Percentiles rank a stretch among this genome's conserved stretches.
Evolutionary conservation across 2,888 invertebrate genomes (phyloP).

Genomic region (Escarpia spicata): DNA sequence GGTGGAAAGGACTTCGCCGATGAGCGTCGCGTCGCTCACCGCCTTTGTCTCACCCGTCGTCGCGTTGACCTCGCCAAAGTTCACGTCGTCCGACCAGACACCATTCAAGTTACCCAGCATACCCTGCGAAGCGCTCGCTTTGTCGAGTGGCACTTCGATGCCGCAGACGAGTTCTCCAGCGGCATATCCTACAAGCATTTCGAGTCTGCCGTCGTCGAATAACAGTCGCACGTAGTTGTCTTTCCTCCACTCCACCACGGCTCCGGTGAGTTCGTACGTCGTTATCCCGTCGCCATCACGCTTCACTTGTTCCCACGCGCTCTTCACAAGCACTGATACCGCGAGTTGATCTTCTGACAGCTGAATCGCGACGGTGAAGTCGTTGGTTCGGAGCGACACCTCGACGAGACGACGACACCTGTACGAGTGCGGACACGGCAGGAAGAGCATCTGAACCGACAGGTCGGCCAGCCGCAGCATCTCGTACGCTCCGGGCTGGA

Average conservation of each 20-base stretch:
- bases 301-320: constrained; percentile 29
- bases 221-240: constrained; percentile 40
- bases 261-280: constrained; percentile 21
- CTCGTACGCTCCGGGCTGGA: constrained; percentile 42
- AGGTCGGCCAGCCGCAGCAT: constrained; percentile 36
- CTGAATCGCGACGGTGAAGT: constrained; percentile 35
- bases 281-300: constrained; percentile 28
- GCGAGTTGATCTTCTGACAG: constrained; percentile 30
- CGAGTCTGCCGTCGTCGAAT: constrained; percentile 37
- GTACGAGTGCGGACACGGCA: constrained; percentile 43
- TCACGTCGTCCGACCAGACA: constrained; percentile 46
- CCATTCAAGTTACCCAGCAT: constrained; percentile 46
- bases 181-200: constrained; percentile 35
- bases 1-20: not conserved
- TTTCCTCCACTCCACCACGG: constrained; percentile 40
- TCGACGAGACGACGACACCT: constrained; percentile 44
- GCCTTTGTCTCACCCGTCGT: not conserved
- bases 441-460: constrained; percentile 44
- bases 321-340: constrained; percentile 27
- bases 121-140: constrained; percentile 37
- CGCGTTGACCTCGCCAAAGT: constrained; percentile 19
- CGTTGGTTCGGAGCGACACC: constrained; percentile 38
- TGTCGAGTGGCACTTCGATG: constrained; percentile 36
- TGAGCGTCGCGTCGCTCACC: not conserved
- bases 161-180: constrained; percentile 28